These are phyloP conservation scores for Perizoma affinitatum DNA, from an alignment of 2,888 invertebrate species.

Conservation along the genomic window DNA sequence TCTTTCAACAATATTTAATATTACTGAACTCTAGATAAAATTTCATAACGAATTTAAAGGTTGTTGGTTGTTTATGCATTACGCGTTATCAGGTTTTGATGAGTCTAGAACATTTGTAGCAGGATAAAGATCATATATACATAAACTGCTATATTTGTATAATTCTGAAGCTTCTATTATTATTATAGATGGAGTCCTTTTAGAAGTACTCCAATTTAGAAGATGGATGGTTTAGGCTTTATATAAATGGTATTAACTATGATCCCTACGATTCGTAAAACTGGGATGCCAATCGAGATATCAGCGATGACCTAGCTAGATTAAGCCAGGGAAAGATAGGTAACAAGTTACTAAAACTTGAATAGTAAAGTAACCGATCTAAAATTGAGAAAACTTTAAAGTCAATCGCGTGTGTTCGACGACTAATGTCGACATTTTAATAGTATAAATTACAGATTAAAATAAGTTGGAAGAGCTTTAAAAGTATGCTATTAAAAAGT, in stretches of 20 bases:
- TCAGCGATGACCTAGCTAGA: constrained; percentile 23
- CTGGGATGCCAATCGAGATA: constrained; percentile 20
- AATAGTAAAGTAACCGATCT: constrained; percentile 6
- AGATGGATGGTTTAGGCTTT: neutral
- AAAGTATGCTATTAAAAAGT: constrained; percentile 13
- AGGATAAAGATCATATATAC: neutral
- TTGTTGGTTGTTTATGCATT: neutral
- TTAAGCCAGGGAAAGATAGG: constrained; percentile 10
- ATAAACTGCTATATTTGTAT: too few species aligned
- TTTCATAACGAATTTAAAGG: constrained; percentile 8
- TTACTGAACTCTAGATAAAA: constrained; percentile 14
- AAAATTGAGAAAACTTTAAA: constrained; percentile 4
- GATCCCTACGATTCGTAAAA: constrained; percentile 7
- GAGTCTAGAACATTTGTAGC: neutral
- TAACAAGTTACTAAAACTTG: neutral
- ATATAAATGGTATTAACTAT: constrained; percentile 11
- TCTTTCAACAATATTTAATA: constrained; percentile 1
- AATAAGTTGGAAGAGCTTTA: neutral
- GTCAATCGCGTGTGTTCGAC: neutral
- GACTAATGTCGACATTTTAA: constrained; percentile 6
- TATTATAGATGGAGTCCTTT: too few species aligned
- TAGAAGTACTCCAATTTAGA: neutral
- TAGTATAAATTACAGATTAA: constrained; percentile 6
- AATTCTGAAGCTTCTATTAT: too few species aligned
- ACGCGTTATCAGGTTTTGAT: neutral